These are phyloP conservation scores for Cloeon dipterum DNA, from an alignment of 2,888 invertebrate genomes.

Conservation along the genomic window DNA sequence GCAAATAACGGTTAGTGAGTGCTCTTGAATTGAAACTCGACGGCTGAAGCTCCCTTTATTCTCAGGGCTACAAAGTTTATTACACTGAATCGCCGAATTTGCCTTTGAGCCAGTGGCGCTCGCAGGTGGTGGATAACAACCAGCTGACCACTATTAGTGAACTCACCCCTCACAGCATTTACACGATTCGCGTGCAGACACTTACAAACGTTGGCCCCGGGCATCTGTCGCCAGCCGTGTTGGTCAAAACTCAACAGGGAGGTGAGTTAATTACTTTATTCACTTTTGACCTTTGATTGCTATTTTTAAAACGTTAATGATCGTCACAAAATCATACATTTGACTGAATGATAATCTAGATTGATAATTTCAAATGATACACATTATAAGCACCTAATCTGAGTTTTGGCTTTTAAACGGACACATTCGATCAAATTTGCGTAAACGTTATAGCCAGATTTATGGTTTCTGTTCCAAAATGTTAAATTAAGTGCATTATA, in stretches of 20 bases:
- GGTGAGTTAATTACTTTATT: conserved; percentile 29
- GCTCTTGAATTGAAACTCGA: neutral
- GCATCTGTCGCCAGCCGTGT: conserved; percentile 83
- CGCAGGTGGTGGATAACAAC: conserved; percentile 83
- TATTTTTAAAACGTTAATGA: no score
- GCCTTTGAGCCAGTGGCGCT: conserved; percentile 74
- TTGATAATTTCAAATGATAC: no score
- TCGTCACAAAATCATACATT: no score
- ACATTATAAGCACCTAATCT: no score
- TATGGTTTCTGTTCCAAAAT: no score
- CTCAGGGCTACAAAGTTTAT: conserved; percentile 89
- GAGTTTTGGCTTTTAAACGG: no score
- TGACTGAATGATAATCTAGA: no score
- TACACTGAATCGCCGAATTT: conserved; percentile 78
- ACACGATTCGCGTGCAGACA: conserved; percentile 84
- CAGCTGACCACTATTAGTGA: conserved; percentile 82
- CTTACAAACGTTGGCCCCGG: conserved; percentile 88
- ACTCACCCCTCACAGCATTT: conserved; percentile 74
- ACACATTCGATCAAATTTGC: no score
- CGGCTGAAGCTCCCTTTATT: no score
- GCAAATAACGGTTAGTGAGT: conserved; percentile 66
- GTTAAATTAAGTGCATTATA: no score
- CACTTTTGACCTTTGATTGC: no score
- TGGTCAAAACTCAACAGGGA: conserved; percentile 90
- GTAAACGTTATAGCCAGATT: no score